phyloP scores from a whole-genome alignment of 2,113 vertebrate species.

The Pomatostomus ruficeps region DNA sequence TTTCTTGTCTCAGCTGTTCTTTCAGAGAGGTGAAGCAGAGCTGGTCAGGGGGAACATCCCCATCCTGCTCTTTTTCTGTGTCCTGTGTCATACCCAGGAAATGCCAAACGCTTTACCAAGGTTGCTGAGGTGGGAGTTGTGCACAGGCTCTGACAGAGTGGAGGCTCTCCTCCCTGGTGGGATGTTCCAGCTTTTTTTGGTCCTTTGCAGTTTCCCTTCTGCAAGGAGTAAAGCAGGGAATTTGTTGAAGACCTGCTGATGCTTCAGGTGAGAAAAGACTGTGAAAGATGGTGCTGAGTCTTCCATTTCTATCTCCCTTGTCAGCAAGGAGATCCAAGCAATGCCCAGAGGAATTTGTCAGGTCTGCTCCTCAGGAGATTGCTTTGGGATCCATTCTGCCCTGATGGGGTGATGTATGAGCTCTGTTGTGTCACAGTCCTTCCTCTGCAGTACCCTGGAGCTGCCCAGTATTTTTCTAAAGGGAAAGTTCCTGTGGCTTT shows the following conservation, averaged over 20 bases:
- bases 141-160: background rate
- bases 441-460: background rate
- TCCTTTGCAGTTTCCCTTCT: background rate
- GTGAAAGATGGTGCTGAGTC: background rate
- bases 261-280: background rate
- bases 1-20: slow-evolving; percentile 9
- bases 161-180: background rate
- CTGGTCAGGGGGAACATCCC: background rate
- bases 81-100: background rate
- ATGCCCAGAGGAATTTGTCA: background rate
- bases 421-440: background rate
- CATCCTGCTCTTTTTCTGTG: background rate
- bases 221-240: background rate
- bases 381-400: background rate
- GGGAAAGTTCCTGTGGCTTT: background rate
- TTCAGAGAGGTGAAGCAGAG: background rate
- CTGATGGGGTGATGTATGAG: rapidly evolving
- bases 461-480: background rate
- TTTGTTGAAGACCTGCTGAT: background rate
- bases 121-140: background rate
- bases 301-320: background rate
- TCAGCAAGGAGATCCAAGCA: background rate
- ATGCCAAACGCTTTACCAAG: background rate
- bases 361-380: background rate
- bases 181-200: background rate